phyloP scores from a whole-genome alignment of 2,113 vertebrate species.

The Nematolebias whitei region DNA sequence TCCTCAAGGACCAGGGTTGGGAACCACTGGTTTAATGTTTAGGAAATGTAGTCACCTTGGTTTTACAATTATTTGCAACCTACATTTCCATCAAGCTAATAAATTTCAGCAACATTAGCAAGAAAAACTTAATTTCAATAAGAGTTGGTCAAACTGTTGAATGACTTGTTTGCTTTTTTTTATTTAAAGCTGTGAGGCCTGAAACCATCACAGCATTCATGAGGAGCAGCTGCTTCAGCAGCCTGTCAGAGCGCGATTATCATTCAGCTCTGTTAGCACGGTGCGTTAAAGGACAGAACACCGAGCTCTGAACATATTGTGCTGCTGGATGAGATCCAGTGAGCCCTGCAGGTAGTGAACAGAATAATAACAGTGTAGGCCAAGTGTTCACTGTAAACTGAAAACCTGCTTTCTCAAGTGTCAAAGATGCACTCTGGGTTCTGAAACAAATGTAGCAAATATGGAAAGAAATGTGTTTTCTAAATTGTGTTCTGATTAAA shows the following conservation, averaged over 20 bases:
- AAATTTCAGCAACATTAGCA: background rate
- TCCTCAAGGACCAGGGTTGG: too few relatives aligned
- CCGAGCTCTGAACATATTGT: constrained; percentile 49
- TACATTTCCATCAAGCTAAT: background rate
- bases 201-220: background rate
- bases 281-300: constrained; percentile 6
- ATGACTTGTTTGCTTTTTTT: background rate
- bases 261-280: constrained; percentile 23
- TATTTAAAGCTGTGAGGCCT: background rate
- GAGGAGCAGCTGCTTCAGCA: background rate
- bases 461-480: background rate
- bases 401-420: background rate
- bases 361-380: constrained; percentile 45
- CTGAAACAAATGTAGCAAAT: background rate
- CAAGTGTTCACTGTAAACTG: background rate
- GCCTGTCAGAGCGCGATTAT: constrained; percentile 10
- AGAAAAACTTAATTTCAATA: background rate
- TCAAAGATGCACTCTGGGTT: background rate
- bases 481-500: background rate
- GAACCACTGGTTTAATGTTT: too few relatives aligned
- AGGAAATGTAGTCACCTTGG: background rate
- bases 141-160: background rate
- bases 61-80: background rate
- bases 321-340: constrained; percentile 40
- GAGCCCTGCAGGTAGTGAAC: constrained; percentile 46